Conservation (phyloP, 2,113 vertebrate species). For the Pteruthius melanotis region DNA sequence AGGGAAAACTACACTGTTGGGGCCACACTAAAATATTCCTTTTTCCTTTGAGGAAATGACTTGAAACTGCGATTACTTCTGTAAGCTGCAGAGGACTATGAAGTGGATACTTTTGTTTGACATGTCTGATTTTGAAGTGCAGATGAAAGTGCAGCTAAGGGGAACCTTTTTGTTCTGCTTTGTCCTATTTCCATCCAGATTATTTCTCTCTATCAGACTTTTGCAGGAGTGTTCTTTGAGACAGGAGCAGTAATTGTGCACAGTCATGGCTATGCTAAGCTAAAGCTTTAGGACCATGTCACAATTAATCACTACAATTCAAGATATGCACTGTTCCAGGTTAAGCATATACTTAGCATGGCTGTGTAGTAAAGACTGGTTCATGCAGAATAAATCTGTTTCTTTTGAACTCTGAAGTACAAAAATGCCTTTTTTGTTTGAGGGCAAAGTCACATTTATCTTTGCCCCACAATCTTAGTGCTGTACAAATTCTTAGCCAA, state of each 20-base stretch:
- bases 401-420: neutral
- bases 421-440: neutral
- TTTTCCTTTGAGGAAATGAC: neutral
- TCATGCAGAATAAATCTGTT: neutral
- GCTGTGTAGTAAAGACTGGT: neutral
- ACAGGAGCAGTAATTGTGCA: neutral
- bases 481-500: neutral
- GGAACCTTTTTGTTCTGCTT: neutral
- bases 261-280: neutral
- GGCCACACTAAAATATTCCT: neutral
- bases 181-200: neutral
- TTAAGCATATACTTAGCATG: neutral
- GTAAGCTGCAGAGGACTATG: neutral
- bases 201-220: neutral
- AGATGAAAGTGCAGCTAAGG: neutral
- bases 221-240: neutral
- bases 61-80: neutral
- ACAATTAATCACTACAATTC: neutral
- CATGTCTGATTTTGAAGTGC: neutral
- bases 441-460: neutral
- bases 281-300: neutral
- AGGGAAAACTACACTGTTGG: neutral
- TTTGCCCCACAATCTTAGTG: neutral
- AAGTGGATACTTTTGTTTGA: neutral
- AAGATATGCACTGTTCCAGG: accelerated